These are phyloP conservation scores for Maniola hyperantus DNA, from an alignment of 2,888 invertebrate genomes.

Conservation along the genomic window DNA sequence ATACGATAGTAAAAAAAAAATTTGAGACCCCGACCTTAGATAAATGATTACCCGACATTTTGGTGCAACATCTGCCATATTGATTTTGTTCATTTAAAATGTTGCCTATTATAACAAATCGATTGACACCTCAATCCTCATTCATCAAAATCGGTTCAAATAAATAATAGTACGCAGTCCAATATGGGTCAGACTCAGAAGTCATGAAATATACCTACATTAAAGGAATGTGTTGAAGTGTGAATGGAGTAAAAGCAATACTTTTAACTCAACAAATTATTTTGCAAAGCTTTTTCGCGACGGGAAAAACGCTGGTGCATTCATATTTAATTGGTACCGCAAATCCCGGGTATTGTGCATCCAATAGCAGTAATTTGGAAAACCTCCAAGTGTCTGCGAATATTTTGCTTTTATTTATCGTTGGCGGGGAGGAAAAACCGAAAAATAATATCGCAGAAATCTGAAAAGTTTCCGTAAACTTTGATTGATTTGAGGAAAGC, in stretches of 20 bases:
- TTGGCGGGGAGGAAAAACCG: constrained; percentile 5
- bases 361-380: constrained; percentile 36
- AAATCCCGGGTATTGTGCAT: constrained; percentile 34
- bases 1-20: no score
- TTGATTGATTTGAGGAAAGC: not conserved
- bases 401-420: constrained; percentile 21
- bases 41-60: no score
- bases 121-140: no score
- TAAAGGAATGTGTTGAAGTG: not conserved
- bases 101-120: no score
- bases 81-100: no score
- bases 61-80: no score
- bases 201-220: no score
- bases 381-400: constrained; percentile 30
- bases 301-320: constrained; percentile 19
- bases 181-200: not conserved
- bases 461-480: not conserved
- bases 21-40: no score
- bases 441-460: not conserved
- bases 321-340: constrained; percentile 29
- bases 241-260: not conserved
- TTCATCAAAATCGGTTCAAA: no score
- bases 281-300: constrained; percentile 10
- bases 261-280: constrained; percentile 2
- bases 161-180: not conserved